Evolutionary conservation across 2,888 invertebrate species (phyloP).

Genomic region (Hirtodrosophila cameraria): DNA sequence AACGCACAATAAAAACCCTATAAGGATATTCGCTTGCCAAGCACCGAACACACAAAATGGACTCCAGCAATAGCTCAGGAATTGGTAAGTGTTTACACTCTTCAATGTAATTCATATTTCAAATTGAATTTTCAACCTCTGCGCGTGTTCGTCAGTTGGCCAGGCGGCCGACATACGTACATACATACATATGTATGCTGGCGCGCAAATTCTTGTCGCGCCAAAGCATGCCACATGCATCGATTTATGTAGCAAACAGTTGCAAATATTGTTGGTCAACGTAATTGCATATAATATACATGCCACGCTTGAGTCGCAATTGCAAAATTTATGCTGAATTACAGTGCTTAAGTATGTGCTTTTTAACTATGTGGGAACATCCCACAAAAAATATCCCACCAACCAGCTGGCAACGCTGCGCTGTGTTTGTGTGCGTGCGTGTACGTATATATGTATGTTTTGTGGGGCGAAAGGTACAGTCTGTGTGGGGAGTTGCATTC

Average conservation of each 20-base stretch:
- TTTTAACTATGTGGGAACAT: slow-evolving; percentile 48
- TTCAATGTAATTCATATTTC: slow-evolving; percentile 50
- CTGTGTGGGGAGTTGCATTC: slow-evolving; percentile 21
- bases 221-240: background rate
- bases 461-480: slow-evolving; percentile 42
- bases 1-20: background rate
- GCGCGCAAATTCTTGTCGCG: slow-evolving; percentile 45
- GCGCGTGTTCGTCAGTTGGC: slow-evolving; percentile 56
- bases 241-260: too few relatives aligned
- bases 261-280: background rate
- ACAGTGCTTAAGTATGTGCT: slow-evolving; percentile 23
- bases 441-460: slow-evolving; percentile 4
- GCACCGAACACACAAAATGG: slow-evolving; percentile 17
- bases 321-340: slow-evolving; percentile 12
- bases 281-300: background rate
- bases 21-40: background rate
- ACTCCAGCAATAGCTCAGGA: slow-evolving; percentile 27
- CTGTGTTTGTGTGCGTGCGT: slow-evolving; percentile 1
- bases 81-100: slow-evolving; percentile 33
- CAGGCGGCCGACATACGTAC: slow-evolving; percentile 29
- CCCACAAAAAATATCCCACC: slow-evolving; percentile 28
- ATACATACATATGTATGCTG: slow-evolving; percentile 28
- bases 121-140: slow-evolving; percentile 76
- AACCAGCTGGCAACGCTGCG: slow-evolving; percentile 31
- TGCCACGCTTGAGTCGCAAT: background rate